Evolutionary conservation across 2,797 vertebrate species (phyloP).

Genomic region (Macrochelys suwanniensis): DNA sequence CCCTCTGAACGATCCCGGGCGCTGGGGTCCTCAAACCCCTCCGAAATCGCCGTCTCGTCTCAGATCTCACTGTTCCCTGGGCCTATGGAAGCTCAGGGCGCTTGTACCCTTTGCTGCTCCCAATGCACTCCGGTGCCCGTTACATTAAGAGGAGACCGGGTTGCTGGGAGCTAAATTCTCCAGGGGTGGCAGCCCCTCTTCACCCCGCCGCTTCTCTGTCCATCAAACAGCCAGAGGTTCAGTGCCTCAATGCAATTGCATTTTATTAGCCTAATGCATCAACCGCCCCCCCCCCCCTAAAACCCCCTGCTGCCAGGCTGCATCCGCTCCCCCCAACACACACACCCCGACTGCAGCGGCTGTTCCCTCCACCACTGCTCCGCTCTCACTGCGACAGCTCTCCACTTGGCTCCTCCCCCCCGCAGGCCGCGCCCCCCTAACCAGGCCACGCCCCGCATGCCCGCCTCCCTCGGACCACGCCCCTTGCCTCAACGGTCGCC

Average conservation of each 20-base stretch:
- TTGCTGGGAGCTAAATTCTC: neutral
- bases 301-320: neutral
- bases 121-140: neutral
- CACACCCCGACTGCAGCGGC: neutral
- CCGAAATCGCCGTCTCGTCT: neutral
- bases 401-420: neutral
- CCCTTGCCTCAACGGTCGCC: neutral
- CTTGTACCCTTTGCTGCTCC: neutral
- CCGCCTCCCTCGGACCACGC: neutral
- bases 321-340: constrained; percentile 29
- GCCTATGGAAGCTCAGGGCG: neutral
- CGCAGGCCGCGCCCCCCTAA: constrained; percentile 22
- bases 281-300: neutral
- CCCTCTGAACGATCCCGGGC: neutral
- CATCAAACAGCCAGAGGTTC: neutral
- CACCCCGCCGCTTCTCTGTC: neutral
- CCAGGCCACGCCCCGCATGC: constrained; percentile 1
- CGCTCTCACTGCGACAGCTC: constrained; percentile 75
- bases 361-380: constrained; percentile 22
- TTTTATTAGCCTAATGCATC: neutral
- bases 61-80: neutral
- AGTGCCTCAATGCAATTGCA: neutral
- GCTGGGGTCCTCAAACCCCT: neutral
- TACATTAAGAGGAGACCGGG: fast-evolving
- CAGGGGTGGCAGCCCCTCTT: neutral